Percentiles rank a stretch among this genome's conserved stretches.
These are phyloP conservation scores for Crotophaga sulcirostris DNA, from an alignment of 2,113 vertebrate genomes.

Conservation along the genomic window DNA sequence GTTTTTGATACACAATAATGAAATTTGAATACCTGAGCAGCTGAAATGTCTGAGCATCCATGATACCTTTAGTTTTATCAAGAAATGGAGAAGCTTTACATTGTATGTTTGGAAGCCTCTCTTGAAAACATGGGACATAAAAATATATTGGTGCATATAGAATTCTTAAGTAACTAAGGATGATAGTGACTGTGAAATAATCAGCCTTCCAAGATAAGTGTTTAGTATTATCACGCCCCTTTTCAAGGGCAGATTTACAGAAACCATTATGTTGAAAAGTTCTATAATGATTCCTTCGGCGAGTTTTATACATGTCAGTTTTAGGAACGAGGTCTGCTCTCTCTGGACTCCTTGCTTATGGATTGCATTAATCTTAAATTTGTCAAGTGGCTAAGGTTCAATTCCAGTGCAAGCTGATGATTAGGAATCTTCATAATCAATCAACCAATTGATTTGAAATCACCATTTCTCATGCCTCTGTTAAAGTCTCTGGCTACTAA, in stretches of 20 bases:
- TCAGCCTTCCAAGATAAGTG: background rate
- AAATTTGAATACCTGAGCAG: conserved; percentile 57
- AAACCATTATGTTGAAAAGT: background rate
- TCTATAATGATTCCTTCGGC: background rate
- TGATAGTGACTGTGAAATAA: background rate
- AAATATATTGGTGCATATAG: background rate
- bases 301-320: background rate
- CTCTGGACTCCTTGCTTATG: background rate
- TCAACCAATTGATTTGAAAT: background rate
- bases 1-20: conserved; percentile 46
- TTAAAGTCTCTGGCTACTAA: background rate
- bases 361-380: conserved; percentile 10
- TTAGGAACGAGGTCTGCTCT: background rate
- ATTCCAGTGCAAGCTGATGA: conserved; percentile 1
- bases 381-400: background rate
- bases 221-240: background rate
- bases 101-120: background rate
- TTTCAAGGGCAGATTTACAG: background rate
- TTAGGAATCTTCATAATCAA: conserved; percentile 8
- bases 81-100: background rate
- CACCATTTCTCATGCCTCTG: background rate
- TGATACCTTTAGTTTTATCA: background rate
- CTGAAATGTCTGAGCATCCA: conserved; percentile 36
- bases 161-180: background rate
- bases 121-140: background rate